Base-by-base conservation (phyloP, 1,140 invertebrate species). In the Nephila pilipes region DNA sequence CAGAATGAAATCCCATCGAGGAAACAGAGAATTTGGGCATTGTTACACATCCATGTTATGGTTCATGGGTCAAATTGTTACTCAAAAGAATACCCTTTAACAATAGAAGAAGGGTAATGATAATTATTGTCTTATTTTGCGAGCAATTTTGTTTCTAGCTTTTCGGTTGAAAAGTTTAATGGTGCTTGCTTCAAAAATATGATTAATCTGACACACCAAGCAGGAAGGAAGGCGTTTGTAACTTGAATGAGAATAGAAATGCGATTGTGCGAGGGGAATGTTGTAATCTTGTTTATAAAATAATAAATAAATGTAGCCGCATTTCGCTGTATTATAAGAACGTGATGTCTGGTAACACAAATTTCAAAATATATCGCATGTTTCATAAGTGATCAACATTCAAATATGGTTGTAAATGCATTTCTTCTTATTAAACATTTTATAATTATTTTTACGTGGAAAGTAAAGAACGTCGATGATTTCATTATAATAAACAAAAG, bases 61-160 rank as follows among this genome's bases (percentile, higher is more conserved):
- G 65, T 75, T 75, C 65, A 75, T 75, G 65, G 65, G 65, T 75
- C 65, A 75, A 75, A 36, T 75, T 75, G 65, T 75, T 75, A 75
- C 65, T 18, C 29, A 29, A 75, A 32, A 32, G 65, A 75, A 75
- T 75, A 32, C 65, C 65, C 32, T 16, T 16, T 29, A 32, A 75
- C 65, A 75, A 75, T 75, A 29, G 65, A 75, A 75, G 65, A 75
- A 75, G 65, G 65, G 65, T 75, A 75, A 75, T 75, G 65, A 75
- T 75, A 75, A 75, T 75, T 75, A 75, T 75, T 75, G 65, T 75
- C 65, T 75, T 75, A 75, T 75, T 75, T 75, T 29, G 65, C 18
- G 65, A 25, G 65, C 65, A 75, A 75, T 75, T 75, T 75, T 75
- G 65, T 75, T 18, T 3, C 25, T 3, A 32, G 65, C 65, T 75